These are phyloP conservation scores for Rhinoptilus africanus DNA, from an alignment of 2,113 vertebrate genomes.

Conservation along the genomic window DNA sequence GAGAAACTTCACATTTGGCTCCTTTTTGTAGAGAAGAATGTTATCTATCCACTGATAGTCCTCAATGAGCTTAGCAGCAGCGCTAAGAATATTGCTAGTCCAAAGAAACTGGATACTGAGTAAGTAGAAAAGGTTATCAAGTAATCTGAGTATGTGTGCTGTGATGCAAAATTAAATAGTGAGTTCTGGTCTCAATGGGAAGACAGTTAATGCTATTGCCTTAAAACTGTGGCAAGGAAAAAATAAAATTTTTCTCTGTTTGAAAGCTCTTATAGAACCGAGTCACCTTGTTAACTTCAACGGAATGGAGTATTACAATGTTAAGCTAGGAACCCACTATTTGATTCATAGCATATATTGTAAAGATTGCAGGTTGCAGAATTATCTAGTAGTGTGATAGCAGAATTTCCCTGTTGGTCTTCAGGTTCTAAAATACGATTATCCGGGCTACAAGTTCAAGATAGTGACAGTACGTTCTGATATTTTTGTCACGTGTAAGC, in stretches of 20 bases:
- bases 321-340: not conserved
- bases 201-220: not conserved
- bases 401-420: not conserved
- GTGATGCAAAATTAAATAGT: not conserved
- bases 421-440: not conserved
- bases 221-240: not conserved
- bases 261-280: not conserved
- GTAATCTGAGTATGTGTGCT: not conserved
- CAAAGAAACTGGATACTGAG: conserved; percentile 94
- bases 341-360: not conserved
- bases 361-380: not conserved
- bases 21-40: conserved; percentile 93
- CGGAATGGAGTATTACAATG: not conserved
- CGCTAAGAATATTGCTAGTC: conserved; percentile 90
- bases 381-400: not conserved
- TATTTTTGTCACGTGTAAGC: not conserved
- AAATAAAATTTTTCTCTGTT: not conserved
- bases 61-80: conserved; percentile 97
- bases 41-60: conserved; percentile 95
- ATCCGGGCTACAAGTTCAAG: not conserved
- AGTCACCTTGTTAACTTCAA: not conserved
- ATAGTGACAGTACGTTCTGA: not conserved
- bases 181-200: not conserved
- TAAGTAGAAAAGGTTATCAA: conserved; percentile 68
- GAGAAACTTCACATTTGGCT: conserved; percentile 97